Conservation (phyloP, 1,140 invertebrate genomes). For the Manduca sexta region DNA sequence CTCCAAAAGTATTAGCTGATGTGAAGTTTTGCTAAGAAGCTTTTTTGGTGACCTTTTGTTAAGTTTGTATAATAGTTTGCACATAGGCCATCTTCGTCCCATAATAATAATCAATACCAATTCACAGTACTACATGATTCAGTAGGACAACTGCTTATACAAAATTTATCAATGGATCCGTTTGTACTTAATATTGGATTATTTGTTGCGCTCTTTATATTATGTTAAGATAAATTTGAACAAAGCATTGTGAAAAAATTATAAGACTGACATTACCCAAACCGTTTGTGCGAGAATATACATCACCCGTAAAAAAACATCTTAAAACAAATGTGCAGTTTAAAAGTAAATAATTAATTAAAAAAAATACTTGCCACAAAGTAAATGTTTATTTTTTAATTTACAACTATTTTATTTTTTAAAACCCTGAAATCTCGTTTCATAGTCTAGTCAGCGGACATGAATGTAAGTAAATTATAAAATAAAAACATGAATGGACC, state of each 20-base stretch:
- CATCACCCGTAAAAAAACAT: too few relatives aligned
- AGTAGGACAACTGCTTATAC: background rate
- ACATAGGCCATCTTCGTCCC: too few relatives aligned
- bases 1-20: too few relatives aligned
- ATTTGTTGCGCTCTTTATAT: slow-evolving; percentile 8
- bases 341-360: slow-evolving; percentile 21
- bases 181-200: slow-evolving; percentile 32
- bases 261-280: slow-evolving; percentile 32
- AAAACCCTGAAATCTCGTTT: slow-evolving; percentile 16
- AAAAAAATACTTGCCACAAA: slow-evolving; percentile 28
- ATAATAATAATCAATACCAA: too few relatives aligned
- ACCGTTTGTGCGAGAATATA: background rate
- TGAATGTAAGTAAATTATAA: slow-evolving; percentile 24
- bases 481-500: slow-evolving; percentile 22
- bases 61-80: too few relatives aligned
- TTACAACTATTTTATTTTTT: slow-evolving; percentile 9
- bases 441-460: slow-evolving; percentile 28
- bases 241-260: slow-evolving; percentile 20
- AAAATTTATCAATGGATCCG: slow-evolving; percentile 4
- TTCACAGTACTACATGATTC: too few relatives aligned
- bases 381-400: slow-evolving; percentile 11
- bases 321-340: background rate
- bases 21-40: too few relatives aligned
- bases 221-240: slow-evolving; percentile 22
- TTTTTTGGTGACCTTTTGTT: too few relatives aligned